phyloP scores from a whole-genome alignment of 2,113 vertebrate species.

The Neotoma lepida region DNA sequence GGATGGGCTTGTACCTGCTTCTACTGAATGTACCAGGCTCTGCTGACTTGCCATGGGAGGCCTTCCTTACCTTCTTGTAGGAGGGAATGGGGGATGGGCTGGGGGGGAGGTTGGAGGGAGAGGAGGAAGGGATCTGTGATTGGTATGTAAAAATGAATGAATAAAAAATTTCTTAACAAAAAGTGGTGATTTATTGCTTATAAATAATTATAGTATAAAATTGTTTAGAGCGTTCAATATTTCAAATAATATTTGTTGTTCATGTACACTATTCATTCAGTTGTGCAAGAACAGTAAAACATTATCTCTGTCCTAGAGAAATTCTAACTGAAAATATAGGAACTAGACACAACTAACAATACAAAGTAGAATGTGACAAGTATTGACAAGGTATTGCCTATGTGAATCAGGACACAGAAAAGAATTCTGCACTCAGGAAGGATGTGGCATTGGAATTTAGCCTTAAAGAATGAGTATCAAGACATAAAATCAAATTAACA shows the following conservation, averaged over 20 bases:
- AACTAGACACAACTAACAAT: neutral
- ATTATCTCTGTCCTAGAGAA: neutral
- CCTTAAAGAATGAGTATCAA: slow-evolving; percentile 26
- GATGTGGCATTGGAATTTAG: neutral
- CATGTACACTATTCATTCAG: neutral
- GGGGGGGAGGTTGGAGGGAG: no score
- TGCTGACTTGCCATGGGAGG: no score
- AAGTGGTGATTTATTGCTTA: neutral
- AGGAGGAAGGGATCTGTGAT: no score
- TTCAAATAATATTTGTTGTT: slow-evolving; percentile 38
- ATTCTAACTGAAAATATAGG: neutral
- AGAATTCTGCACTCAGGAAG: neutral
- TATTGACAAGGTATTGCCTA: neutral
- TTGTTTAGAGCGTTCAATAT: neutral
- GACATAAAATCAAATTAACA: neutral
- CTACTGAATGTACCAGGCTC: no score
- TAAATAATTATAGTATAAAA: neutral
- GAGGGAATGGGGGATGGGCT: no score
- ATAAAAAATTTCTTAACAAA: no score
- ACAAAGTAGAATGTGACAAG: neutral
- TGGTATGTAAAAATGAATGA: no score
- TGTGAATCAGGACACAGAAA: neutral
- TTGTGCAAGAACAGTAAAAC: neutral
- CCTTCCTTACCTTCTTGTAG: no score
- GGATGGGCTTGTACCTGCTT: no score